Percentiles rank a stretch among this genome's conserved stretches.
These are phyloP conservation scores for Musca vetustissima DNA, from an alignment of 1,140 invertebrate genomes.

Conservation along the genomic window DNA sequence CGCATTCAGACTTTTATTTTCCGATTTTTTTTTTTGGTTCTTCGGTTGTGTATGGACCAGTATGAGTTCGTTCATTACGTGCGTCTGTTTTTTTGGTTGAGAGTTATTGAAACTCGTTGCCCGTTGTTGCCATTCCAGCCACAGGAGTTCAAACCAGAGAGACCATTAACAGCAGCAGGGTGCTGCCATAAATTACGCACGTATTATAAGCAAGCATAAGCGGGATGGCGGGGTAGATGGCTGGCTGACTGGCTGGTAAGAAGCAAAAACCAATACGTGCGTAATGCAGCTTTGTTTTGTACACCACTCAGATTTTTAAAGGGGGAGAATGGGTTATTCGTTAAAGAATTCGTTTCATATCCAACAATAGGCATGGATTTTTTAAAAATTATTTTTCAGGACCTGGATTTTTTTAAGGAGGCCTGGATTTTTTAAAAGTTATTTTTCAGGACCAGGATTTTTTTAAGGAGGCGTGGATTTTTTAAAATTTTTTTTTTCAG, in stretches of 20 bases:
- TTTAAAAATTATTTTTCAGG: no score
- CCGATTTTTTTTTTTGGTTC: no score
- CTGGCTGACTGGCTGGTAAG: no score
- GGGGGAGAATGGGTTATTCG: background rate
- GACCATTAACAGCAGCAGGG: constrained; percentile 14
- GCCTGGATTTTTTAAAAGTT: no score
- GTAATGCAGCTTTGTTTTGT: constrained; percentile 1
- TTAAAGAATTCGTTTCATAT: constrained; percentile 2
- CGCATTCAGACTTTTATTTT: no score
- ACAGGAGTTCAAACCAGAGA: background rate
- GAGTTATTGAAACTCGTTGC: background rate
- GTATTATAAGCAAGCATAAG: constrained; percentile 7
- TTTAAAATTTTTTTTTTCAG: no score
- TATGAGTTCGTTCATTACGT: background rate
- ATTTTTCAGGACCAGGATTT: no score
- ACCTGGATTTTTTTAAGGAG: no score
- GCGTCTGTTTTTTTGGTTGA: background rate
- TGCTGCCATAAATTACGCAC: constrained; percentile 25
- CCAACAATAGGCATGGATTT: no score
- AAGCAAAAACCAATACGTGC: constrained; percentile 7
- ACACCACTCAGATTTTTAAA: background rate
- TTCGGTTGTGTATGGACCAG: no score
- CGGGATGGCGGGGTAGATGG: no score
- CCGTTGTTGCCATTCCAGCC: background rate
- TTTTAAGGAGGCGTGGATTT: no score